These are phyloP conservation scores for Lasioglossum figueresi DNA, from an alignment of 2,888 invertebrate species.

Conservation along the genomic window DNA sequence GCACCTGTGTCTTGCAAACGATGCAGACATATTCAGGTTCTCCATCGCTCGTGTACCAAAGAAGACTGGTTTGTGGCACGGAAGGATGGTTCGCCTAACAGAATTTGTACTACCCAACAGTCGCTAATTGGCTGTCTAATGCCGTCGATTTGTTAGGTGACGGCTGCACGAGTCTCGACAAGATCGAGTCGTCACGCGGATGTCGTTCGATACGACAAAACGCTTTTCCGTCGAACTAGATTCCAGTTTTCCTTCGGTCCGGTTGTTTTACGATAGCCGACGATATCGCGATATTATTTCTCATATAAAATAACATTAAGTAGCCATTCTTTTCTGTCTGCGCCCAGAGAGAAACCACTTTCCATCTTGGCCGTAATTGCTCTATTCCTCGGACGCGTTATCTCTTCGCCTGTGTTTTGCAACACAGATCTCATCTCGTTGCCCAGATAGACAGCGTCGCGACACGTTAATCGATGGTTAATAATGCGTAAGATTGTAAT, in stretches of 20 bases:
- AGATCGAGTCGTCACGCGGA: constrained; percentile 2
- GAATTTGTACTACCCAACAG: background rate
- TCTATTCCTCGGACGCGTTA: constrained; percentile 9
- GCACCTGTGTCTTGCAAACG: too few relatives aligned
- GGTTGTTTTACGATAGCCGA: constrained; percentile 26
- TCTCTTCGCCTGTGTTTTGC: background rate
- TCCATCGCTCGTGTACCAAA: too few relatives aligned
- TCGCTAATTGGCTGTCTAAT: background rate
- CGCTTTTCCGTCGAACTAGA: constrained; percentile 42
- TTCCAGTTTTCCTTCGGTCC: constrained; percentile 47
- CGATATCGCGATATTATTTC: constrained; percentile 51
- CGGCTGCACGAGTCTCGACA: background rate
- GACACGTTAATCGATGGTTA: constrained; percentile 9
- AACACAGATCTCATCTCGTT: constrained; percentile 18
- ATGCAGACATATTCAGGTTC: too few relatives aligned
- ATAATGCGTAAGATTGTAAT: constrained; percentile 15
- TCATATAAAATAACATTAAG: constrained; percentile 50
- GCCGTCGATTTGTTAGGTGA: background rate
- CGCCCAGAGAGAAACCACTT: constrained; percentile 23
- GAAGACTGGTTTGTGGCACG: background rate
- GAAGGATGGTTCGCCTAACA: background rate
- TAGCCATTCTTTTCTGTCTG: constrained; percentile 11
- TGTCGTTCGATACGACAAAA: constrained; percentile 25
- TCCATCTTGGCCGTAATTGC: constrained; percentile 26
- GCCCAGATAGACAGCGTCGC: background rate